Base-by-base conservation (phyloP, 2,797 vertebrate genomes). In the Takifugu ocellatus region DNA sequence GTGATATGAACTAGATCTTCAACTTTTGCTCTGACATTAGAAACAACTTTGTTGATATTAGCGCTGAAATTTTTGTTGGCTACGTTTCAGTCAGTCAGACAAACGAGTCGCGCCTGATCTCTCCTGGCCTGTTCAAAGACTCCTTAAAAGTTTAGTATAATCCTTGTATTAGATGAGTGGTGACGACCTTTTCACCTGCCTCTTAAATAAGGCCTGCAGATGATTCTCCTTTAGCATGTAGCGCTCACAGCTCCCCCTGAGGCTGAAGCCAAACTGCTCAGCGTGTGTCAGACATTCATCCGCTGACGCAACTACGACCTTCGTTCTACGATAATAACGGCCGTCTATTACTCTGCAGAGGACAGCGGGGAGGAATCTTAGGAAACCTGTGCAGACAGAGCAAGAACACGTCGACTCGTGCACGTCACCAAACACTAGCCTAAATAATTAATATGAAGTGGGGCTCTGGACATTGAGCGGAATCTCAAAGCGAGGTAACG, bases 91-190 rank as follows among this genome's bases (percentile, higher is more conserved):
- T 61, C 58, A 63, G 53, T 63, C 56, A 6, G 39, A 61, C 49
- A 62, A 8, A 7, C 73, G 36, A 47, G 61, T 66, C 77, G 83
- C 75, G 84, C 85, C 82, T 83, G 25, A 43, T 51, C 65, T 65
- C 61, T 67, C 73, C 56, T 36, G 63, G 49, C 64, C 66, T 59
- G 59, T 52, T 5, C 68, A 47, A 14, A 59, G 36, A 39, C 36
- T 12, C 36, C 36, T 39, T 14, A 14, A 39, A 39, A 12, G 12
- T 12, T 14, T 5, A 52, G 78, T 84, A 87, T 89, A 73, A 86
- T 33, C 26, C n/a, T 21, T 16, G 8, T 45, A 5, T 48, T 21
- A 1, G 39, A 53, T 24, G 25, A 52, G 17, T 27, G 15, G 31
- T 27, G 26, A 27, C 44, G n/a, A 17, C 10, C 36, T 42, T 42